Evolutionary conservation across 2,113 vertebrate genomes (phyloP).

Genomic region (Callipepla californica): DNA sequence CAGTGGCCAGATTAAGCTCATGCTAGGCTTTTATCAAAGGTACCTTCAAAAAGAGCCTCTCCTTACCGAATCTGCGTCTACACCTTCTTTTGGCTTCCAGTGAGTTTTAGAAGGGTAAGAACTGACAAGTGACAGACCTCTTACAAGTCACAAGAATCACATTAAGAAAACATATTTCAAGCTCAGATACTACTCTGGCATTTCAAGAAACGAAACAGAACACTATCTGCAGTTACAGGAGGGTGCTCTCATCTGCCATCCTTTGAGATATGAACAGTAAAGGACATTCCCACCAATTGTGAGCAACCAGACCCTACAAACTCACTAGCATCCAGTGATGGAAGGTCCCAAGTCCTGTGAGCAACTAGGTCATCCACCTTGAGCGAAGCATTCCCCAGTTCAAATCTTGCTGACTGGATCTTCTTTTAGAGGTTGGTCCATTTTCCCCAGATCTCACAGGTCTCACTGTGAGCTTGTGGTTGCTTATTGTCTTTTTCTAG

Average conservation of each 20-base stretch:
- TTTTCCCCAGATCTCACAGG: neutral
- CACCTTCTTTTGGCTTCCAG: neutral
- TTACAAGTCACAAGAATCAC: neutral
- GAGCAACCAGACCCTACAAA: neutral
- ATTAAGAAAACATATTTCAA: neutral
- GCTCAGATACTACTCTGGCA: neutral
- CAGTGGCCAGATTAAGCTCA: too few species aligned
- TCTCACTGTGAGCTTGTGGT: neutral
- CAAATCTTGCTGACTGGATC: neutral
- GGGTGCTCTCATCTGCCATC: neutral
- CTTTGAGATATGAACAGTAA: neutral
- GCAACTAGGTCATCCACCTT: neutral
- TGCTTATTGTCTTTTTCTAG: neutral
- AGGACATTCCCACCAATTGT: neutral
- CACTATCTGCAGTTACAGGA: neutral
- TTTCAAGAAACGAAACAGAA: neutral
- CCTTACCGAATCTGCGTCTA: neutral
- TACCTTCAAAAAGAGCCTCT: neutral
- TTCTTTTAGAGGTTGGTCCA: neutral
- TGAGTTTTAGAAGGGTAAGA: neutral
- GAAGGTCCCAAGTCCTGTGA: neutral
- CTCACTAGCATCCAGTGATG: neutral
- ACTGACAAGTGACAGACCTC: neutral
- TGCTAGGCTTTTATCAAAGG: neutral
- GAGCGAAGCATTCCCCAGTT: neutral